phyloP scores from a whole-genome alignment of 1,140 invertebrate genomes.

The Leptinotarsa defecta region DNA sequence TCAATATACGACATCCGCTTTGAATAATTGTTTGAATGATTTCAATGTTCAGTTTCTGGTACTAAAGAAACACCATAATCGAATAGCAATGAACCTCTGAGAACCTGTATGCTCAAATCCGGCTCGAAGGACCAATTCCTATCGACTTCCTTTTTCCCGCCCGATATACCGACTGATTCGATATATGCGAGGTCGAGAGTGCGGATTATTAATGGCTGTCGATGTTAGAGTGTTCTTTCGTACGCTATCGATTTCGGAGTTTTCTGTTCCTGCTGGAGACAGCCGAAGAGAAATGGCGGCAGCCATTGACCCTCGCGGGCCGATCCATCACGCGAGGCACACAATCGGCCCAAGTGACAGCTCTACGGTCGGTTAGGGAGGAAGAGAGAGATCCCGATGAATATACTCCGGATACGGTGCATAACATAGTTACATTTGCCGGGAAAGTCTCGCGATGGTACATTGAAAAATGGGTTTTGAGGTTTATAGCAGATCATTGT shows the following conservation, averaged over 20 bases:
- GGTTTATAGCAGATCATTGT: too few species aligned
- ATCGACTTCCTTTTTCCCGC: background rate
- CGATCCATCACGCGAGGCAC: constrained; percentile 66
- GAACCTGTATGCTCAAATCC: background rate
- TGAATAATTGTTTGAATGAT: too few species aligned
- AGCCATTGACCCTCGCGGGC: constrained; percentile 74
- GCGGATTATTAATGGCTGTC: constrained; percentile 39
- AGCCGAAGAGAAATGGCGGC: constrained; percentile 74
- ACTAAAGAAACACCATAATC: too few species aligned
- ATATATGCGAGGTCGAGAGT: background rate
- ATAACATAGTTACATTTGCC: constrained; percentile 55
- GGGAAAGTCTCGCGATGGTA: too few species aligned
- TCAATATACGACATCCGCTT: too few species aligned
- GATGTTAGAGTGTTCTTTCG: constrained; percentile 39
- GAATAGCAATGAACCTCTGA: too few species aligned
- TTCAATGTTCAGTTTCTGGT: too few species aligned
- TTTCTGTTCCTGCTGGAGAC: constrained; percentile 49
- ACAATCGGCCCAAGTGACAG: constrained; percentile 39
- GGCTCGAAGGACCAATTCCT: background rate
- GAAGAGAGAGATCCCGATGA: background rate
- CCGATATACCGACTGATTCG: background rate
- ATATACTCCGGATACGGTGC: constrained; percentile 55
- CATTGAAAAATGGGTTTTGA: too few species aligned
- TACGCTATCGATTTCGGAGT: constrained; percentile 46
- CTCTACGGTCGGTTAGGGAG: constrained; percentile 31